Percentiles rank a stretch among this genome's conserved stretches.
phyloP scores from a whole-genome alignment of 2,113 vertebrate genomes.

The Mustelus asterias region DNA sequence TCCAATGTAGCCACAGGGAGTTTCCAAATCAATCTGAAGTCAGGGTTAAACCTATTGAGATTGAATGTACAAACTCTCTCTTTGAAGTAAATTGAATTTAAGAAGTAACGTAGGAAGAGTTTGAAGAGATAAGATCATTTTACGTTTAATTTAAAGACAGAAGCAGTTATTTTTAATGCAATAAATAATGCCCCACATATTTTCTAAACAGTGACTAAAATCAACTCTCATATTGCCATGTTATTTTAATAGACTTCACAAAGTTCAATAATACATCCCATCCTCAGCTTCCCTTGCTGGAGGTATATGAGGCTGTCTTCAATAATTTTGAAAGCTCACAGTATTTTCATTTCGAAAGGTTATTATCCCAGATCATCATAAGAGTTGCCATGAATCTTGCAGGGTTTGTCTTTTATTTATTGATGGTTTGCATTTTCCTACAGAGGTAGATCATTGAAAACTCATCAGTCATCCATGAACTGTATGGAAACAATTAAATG shows the following conservation, averaged over 20 bases:
- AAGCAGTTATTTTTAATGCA: slow-evolving; percentile 25
- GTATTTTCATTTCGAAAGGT: background rate
- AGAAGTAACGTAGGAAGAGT: background rate
- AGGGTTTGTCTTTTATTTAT: background rate
- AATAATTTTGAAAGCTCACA: background rate
- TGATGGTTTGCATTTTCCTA: background rate
- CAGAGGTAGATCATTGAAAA: slow-evolving; percentile 9
- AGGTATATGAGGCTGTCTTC: background rate
- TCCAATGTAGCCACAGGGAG: slow-evolving; percentile 17
- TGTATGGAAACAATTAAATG: slow-evolving; percentile 29
- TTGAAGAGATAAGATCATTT: background rate
- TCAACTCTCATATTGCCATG: background rate
- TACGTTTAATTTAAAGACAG: background rate
- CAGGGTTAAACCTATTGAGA: background rate
- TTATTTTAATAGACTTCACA: background rate
- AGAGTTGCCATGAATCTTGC: background rate
- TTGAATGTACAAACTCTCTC: background rate
- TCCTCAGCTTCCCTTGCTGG: background rate
- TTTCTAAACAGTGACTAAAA: background rate
- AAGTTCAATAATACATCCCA: background rate
- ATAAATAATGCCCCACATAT: background rate
- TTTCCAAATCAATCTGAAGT: background rate
- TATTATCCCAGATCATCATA: background rate
- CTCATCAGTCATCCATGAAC: background rate
- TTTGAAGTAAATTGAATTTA: slow-evolving; percentile 20